Evolutionary conservation across 1,140 invertebrate species (phyloP), one percentile per base, ranked within the genome.

Genomic region (Achroia grisella): DNA sequence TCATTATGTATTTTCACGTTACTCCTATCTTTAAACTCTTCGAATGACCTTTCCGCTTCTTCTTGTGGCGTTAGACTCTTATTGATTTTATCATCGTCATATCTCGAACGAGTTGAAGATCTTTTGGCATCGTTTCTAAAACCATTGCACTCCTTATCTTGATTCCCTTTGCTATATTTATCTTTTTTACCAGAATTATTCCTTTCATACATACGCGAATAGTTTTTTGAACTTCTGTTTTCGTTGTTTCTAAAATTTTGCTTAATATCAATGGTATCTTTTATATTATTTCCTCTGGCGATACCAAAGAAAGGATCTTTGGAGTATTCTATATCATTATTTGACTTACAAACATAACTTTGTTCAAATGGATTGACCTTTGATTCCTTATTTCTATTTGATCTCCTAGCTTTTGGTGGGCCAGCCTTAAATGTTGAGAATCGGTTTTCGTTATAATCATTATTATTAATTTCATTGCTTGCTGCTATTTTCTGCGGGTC

Each of bases 321-420:
- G 14, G 67, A 72, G 54, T 82, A 85, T 66, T 82, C 62, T 43
- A 85, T 43, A 56, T 85, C 81, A 37, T 70, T 63, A 55, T 85
- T 85, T 44, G 49, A 72, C 39, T 71, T 71, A 36, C 59, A 66
- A 32, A 72, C 51, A 44, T 70, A 71, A 40, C 57, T 66, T 37
- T 62, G 47, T 11, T 64, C 55, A 36, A 66, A 57, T 33, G 48
- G 60, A 11, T 53, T 58, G 35, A 51, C 58, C 49, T 58, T 67
- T 40, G 52, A 56, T 17, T 56, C 51, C 10, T 55, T 68, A 41
- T 69, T 78, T 62, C 71, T 75, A 17, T 78, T 64, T 2, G 85
- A 86, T 56, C 63, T 71, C 56, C 80, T 77, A 5, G 48, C 44
- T 62, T 66, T 75, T 10, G 52, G 52, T 8, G 61, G 63, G 39